Base-by-base conservation (phyloP, 2,113 vertebrate genomes). In the Corydoras maculifer region DNA sequence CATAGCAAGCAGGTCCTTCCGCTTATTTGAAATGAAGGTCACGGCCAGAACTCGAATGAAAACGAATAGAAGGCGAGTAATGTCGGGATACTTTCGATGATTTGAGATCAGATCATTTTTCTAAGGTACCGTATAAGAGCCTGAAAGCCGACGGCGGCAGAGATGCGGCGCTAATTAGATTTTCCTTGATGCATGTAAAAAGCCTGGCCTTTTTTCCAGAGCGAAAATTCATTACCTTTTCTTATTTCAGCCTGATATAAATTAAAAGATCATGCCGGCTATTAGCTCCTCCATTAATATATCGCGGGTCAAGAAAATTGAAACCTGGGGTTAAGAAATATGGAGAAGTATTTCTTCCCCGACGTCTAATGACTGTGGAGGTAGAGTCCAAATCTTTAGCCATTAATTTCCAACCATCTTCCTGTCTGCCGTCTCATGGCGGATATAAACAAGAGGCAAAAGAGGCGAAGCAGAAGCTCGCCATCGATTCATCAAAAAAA, bases 251-350 rank as follows among this genome's bases (percentile, higher is more conserved):
- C 84, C 84, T 87, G 84, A 87, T 88, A 90, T 88, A 90, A 89
- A 90, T 90, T 87, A 90, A 87, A 89, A 84, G 82, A 88, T 87
- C 88, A 86, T 87, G 83, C 87, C 87, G 86, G 86, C 86, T 87
- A 89, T 91, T 90, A 90, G 88, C 85, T 84, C 84, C 82, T 87
- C 88, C 87, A 88, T 90, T 90, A 89, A 89, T 90, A 89, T 81
- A 72, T 53, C 78, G 75, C 78, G 83, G 87, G 87, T 90, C 89
- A 88, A 85, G 87, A 89, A 87, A 85, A 88, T 86, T 88, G 84
- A 90, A 88, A 87, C 86, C 82, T 84, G 77, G 84, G 87, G 85
- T 89, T 84, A 88, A 80, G 82, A 86, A 84, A 86, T 86, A 86
- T 86, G 82, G 85, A 87, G 85, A 82, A 82, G 82, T 82, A 86